Conservation (phyloP, 1,140 invertebrate species). For the Portunus trituberculatus region DNA sequence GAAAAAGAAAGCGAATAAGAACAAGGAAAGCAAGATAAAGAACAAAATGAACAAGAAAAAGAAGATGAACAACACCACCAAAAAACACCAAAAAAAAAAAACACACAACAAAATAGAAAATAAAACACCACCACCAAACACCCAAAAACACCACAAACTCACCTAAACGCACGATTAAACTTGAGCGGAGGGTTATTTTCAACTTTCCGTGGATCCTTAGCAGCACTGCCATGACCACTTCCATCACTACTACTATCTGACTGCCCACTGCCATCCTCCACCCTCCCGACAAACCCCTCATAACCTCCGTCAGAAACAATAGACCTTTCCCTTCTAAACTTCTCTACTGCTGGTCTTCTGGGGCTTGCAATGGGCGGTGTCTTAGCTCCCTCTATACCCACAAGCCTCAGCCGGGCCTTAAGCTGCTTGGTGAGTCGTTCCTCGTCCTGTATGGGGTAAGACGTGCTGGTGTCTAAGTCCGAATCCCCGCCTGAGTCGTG, state of each 20-base stretch:
- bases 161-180: conserved; percentile 82
- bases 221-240: conserved; percentile 49
- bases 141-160: conserved; percentile 57
- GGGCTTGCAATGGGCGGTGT: conserved; percentile 50
- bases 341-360: not conserved
- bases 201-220: conserved; percentile 67
- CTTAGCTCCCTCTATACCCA: conserved; percentile 65
- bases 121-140: not conserved
- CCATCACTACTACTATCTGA: conserved; percentile 80
- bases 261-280: conserved; percentile 69
- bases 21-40: too few relatives aligned
- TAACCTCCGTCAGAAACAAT: conserved; percentile 75
- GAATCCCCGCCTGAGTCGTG: conserved; percentile 79
- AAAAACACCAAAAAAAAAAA: not conserved
- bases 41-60: too few relatives aligned
- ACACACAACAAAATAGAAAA: not conserved
- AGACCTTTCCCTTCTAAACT: conserved; percentile 71
- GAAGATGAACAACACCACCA: too few relatives aligned
- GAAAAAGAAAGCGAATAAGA: too few relatives aligned
- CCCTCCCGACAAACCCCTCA: conserved; percentile 7
- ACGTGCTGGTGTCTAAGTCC: conserved; percentile 79
- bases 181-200: conserved; percentile 78
- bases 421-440: conserved; percentile 67
- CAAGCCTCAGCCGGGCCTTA: conserved; percentile 67
- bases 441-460: conserved; percentile 77